Base-by-base conservation (phyloP, 2,888 invertebrate species). In the Lasiommata megera region DNA sequence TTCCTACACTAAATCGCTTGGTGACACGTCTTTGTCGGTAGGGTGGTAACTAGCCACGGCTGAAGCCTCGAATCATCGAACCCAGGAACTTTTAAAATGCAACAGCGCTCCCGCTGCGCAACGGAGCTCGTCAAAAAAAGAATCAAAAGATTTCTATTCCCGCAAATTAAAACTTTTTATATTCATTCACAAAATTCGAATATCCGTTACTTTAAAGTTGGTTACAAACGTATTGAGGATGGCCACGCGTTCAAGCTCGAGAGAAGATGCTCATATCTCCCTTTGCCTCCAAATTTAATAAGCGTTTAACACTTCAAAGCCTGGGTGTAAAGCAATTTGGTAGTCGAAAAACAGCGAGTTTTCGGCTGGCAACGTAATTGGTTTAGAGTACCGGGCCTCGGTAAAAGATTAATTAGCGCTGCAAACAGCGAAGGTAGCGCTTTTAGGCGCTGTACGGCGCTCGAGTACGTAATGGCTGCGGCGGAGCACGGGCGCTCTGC, bases 271-370 rank as follows among this genome's bases (percentile, higher is more conserved):
- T 65, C 64, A 64, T 53, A 55, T 82, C 81, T 81, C 80, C 80
- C 80, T 83, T 79, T 80, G 74, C 80, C 77, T 82, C 79, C 78
- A 82, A 86, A 88, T 88, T 88, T 88, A 89, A 89, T 88, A 88
- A 86, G 77, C 87, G 82, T 77, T 85, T 86, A 86, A 84, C 87
- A 88, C 88, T 88, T 86, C 83, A 87, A 84, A 84, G 88, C 82
- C 69, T 74, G 74, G 76, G 80, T 80, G 82, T 81, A 84, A 86
- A 84, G 85, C 85, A 88, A 88, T 88, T 88, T 86, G 78, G 80
- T 79, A 80, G 80, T 81, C 77, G 84, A 88, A 88, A 88, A 88
- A 88, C 84, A 82, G 76, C 70, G 82, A 80, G 81, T 85, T 86
- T 84, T 86, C 82, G 83, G 80, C 78, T 78, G 75, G 79, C 79